phyloP scores from a whole-genome alignment of 2,113 vertebrate genomes.

The Corvus moneduloides region DNA sequence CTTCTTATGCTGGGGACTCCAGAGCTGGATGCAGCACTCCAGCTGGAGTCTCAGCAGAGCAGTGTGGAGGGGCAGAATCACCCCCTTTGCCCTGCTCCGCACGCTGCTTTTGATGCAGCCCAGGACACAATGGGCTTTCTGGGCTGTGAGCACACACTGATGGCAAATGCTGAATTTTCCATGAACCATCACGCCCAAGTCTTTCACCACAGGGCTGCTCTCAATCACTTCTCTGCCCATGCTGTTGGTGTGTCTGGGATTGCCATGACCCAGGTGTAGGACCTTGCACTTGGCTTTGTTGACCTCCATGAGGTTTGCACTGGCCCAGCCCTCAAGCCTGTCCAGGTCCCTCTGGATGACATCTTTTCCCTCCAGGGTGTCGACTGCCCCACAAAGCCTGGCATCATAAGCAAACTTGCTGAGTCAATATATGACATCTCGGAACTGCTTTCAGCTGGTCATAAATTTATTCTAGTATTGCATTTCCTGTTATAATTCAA shows the following conservation, averaged over 20 bases:
- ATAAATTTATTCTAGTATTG: not conserved
- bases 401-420: not conserved
- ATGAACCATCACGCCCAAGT: no score
- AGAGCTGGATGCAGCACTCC: not conserved
- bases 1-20: not conserved
- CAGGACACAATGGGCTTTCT: not conserved
- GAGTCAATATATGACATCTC: not conserved
- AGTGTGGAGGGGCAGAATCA: not conserved
- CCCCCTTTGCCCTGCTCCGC: not conserved
- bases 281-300: fast-evolving
- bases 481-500: not conserved
- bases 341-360: not conserved
- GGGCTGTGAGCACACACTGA: not conserved
- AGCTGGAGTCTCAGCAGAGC: no score
- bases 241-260: not conserved
- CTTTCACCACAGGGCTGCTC: not conserved
- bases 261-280: not conserved
- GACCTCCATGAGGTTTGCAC: not conserved
- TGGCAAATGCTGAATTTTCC: no score
- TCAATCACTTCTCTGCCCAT: not conserved
- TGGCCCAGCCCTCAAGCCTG: not conserved
- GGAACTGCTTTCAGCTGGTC: not conserved
- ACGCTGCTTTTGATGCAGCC: fast-evolving
- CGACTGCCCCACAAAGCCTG: fast-evolving
- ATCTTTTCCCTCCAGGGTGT: fast-evolving